A percentile compares a stretch with the other conserved stretches of the same genome.
phyloP scores from a whole-genome alignment of 1,140 invertebrate species.

The Gerris buenoi region DNA sequence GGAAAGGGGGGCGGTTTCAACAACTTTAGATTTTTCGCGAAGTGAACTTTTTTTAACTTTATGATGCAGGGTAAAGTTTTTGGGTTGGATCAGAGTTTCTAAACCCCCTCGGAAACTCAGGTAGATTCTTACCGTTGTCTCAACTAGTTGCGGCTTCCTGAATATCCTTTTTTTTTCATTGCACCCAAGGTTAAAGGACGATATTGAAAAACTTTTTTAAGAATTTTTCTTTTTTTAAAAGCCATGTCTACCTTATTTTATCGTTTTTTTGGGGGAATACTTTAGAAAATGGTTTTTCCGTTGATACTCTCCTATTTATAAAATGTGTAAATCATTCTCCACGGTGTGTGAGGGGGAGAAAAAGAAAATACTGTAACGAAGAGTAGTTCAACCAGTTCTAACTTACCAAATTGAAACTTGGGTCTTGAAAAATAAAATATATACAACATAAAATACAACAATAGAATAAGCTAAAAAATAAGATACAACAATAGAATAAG shows the following conservation, averaged over 20 bases:
- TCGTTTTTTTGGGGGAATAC: neutral
- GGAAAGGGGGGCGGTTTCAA: neutral
- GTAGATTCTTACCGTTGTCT: neutral
- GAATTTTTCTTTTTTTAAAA: neutral
- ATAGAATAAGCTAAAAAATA: too few relatives aligned
- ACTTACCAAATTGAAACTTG: too few relatives aligned
- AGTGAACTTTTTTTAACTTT: neutral
- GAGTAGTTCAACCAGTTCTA: neutral
- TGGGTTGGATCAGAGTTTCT: too few relatives aligned
- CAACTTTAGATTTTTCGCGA: neutral
- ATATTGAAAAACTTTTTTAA: neutral
- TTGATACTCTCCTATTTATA: neutral
- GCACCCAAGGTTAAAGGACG: neutral
- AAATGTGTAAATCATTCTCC: neutral
- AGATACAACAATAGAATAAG: too few relatives aligned
- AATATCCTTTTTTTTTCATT: neutral
- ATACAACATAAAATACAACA: too few relatives aligned
- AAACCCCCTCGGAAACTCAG: too few relatives aligned
- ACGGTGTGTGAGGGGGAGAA: too few relatives aligned
- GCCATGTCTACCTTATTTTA: neutral
- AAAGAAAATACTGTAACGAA: too few relatives aligned
- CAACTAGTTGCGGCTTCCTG: neutral
- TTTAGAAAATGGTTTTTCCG: neutral
- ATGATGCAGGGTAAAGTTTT: neutral
- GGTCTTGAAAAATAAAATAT: too few relatives aligned